Conservation (phyloP, 2,113 vertebrate genomes). For the Zosterops hypoxanthus region DNA sequence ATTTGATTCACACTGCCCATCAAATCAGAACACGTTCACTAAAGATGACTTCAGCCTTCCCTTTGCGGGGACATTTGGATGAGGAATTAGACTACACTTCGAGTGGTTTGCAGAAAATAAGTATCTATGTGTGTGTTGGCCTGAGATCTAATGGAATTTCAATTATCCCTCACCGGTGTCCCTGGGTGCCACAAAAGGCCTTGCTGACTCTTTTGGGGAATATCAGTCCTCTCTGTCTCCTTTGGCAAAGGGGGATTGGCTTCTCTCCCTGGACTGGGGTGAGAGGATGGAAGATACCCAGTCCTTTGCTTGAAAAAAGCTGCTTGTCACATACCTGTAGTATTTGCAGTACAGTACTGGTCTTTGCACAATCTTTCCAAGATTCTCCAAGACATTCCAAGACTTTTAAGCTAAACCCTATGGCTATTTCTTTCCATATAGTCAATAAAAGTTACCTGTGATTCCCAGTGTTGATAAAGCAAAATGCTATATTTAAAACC, state of each 20-base stretch:
- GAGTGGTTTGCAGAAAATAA: background rate
- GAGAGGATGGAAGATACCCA: background rate
- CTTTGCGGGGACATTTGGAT: background rate
- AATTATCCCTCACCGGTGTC: background rate
- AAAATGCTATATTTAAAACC: slow-evolving; percentile 9
- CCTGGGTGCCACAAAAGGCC: background rate
- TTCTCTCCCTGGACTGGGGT: background rate
- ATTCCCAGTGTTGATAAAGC: background rate
- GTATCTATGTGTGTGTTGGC: background rate
- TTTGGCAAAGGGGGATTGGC: background rate
- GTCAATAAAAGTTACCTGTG: background rate
- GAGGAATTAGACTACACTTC: background rate
- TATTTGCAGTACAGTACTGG: background rate
- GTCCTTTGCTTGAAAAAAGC: background rate
- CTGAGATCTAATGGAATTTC: background rate
- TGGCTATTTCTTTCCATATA: background rate
- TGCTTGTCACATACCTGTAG: background rate
- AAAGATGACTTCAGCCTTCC: background rate
- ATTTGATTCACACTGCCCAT: background rate
- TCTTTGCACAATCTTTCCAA: background rate
- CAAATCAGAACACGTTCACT: background rate
- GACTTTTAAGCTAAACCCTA: background rate
- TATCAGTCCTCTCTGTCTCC: background rate
- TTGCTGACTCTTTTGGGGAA: background rate
- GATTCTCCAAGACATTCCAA: background rate